Percentiles rank a stretch among this genome's conserved stretches.
Conservation (phyloP, 2,797 vertebrate genomes). For the Paratrypauchen microcephalus region DNA sequence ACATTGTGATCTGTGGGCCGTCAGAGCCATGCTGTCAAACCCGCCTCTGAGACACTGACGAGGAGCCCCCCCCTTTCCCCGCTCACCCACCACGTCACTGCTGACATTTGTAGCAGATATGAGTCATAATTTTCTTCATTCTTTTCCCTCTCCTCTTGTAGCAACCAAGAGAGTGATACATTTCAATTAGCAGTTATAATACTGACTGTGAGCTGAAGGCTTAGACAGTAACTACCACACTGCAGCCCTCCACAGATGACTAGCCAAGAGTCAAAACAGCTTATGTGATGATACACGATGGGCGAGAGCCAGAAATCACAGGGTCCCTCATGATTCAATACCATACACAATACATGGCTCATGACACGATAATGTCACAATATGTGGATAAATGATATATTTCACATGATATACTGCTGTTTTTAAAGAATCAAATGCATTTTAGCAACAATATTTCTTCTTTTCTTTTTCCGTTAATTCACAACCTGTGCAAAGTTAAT, state of each 20-base stretch:
- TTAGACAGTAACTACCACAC: conserved; percentile 10
- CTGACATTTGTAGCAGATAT: conserved; percentile 68
- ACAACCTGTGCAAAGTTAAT: too few relatives aligned
- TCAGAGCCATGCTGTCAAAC: conserved; percentile 47
- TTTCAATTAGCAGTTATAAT: conserved; percentile 23
- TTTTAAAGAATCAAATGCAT: too few relatives aligned
- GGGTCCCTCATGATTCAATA: too few relatives aligned
- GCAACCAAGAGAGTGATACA: conserved; percentile 25
- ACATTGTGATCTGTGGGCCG: conserved; percentile 35
- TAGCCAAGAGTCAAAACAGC: conserved; percentile 32
- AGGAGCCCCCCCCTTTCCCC: conserved; percentile 23
- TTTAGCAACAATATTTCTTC: too few relatives aligned
- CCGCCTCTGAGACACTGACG: conserved; percentile 59
- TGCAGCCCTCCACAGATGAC: conserved; percentile 23
- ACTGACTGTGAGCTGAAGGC: conserved; percentile 1
- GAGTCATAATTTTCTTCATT: conserved; percentile 59
- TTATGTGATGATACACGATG: conserved; percentile 9
- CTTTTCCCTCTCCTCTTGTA: conserved; percentile 13
- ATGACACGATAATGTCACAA: too few relatives aligned
- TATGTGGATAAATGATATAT: too few relatives aligned
- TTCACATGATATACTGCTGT: too few relatives aligned
- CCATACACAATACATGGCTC: too few relatives aligned
- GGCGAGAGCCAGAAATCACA: too few relatives aligned
- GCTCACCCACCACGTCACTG: conserved; percentile 59
- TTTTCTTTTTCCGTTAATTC: too few relatives aligned